A percentile compares a stretch with the other conserved stretches of the same genome.
Evolutionary conservation across 2,888 invertebrate genomes (phyloP).

Genomic region (Troides aeacus): DNA sequence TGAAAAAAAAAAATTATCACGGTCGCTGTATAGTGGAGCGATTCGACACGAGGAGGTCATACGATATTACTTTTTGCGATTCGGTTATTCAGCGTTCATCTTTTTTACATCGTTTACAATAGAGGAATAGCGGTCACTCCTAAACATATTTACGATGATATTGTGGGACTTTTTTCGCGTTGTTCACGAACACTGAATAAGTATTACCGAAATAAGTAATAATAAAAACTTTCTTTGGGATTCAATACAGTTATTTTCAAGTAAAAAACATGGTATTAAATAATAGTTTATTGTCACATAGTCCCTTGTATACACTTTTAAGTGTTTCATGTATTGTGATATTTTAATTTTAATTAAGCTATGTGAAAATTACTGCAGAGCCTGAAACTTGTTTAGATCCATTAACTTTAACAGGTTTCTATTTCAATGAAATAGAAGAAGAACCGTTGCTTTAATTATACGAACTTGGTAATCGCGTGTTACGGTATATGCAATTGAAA

Average conservation of each 20-base stretch:
- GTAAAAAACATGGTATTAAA: background rate
- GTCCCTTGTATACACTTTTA: background rate
- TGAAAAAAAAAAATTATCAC: slow-evolving; percentile 19
- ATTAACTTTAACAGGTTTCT: slow-evolving; percentile 18
- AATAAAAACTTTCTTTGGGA: background rate
- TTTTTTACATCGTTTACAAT: slow-evolving; percentile 26
- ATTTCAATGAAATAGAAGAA: background rate
- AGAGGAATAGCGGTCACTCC: slow-evolving; percentile 20
- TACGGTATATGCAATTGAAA: too few species aligned
- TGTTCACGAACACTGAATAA: slow-evolving; percentile 10
- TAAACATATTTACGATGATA: slow-evolving; percentile 29
- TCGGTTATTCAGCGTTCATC: slow-evolving; percentile 18
- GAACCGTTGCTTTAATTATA: background rate
- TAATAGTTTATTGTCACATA: too few species aligned
- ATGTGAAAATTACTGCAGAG: background rate
- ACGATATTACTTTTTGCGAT: slow-evolving; percentile 30
- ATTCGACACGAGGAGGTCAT: slow-evolving; percentile 34
- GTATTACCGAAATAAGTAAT: slow-evolving; percentile 10
- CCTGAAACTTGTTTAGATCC: slow-evolving; percentile 1
- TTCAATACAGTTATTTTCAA: slow-evolving; percentile 15
- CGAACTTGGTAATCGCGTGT: background rate
- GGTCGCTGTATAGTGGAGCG: slow-evolving; percentile 29
- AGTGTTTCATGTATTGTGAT: too few species aligned
- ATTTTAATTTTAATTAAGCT: background rate
- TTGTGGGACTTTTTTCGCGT: slow-evolving; percentile 18